Percentiles rank a stretch among this genome's conserved stretches.
phyloP scores from a whole-genome alignment of 2,888 invertebrate species.

The Molorchus minor region DNA sequence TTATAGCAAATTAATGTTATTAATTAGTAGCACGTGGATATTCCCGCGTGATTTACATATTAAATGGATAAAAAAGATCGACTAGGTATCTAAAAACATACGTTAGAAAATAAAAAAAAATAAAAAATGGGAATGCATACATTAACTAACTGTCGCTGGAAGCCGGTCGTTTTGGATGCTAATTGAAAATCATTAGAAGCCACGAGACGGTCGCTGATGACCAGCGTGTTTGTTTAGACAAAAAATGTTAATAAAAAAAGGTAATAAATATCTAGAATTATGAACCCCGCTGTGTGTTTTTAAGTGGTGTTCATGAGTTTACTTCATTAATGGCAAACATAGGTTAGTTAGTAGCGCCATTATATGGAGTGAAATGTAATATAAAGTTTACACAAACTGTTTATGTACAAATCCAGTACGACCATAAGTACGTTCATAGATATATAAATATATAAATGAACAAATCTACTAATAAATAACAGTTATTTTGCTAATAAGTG shows the following conservation, averaged over 20 bases:
- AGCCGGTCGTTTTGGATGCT: not conserved
- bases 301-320: not conserved
- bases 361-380: not conserved
- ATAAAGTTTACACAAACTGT: not conserved
- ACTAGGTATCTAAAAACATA: conserved; percentile 6
- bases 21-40: conserved; percentile 26
- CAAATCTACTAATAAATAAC: no score
- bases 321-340: not conserved
- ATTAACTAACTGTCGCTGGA: not conserved
- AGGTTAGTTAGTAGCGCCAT: not conserved
- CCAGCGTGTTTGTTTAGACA: not conserved
- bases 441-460: no score
- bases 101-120: not conserved
- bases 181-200: not conserved
- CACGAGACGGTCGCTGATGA: not conserved
- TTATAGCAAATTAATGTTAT: conserved; percentile 16
- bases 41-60: conserved; percentile 12
- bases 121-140: not conserved
- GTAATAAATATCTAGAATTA: not conserved
- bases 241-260: not conserved
- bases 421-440: no score
- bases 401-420: no score
- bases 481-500: no score
- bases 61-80: conserved; percentile 9
- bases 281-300: not conserved